phyloP scores from a whole-genome alignment of 2,888 invertebrate species.

The Cacoxenus indagator region DNA sequence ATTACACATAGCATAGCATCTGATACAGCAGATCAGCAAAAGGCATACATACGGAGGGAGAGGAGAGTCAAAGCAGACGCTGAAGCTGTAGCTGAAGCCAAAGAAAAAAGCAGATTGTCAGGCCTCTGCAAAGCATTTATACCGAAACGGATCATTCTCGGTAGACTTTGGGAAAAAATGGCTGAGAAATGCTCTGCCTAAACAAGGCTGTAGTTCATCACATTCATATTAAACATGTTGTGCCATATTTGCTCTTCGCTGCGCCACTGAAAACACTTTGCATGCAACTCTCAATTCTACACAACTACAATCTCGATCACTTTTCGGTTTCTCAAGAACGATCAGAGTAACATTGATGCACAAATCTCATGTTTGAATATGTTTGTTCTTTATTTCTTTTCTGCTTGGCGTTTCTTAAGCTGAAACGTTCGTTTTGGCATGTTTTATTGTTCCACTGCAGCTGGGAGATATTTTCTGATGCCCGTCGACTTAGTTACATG shows the following conservation, averaged over 20 bases:
- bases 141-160: neutral
- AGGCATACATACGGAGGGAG: neutral
- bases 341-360: neutral
- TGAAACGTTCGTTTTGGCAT: slow-evolving; percentile 17
- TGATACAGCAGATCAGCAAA: neutral
- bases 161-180: neutral
- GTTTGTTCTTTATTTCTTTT: slow-evolving; percentile 7
- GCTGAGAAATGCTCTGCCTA: neutral
- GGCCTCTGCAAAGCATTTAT: slow-evolving; percentile 10
- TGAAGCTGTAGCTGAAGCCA: neutral
- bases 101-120: neutral
- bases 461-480: neutral
- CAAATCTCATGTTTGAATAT: neutral
- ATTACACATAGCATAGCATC: neutral
- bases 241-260: neutral
- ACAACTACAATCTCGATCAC: neutral
- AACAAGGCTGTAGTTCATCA: slow-evolving; percentile 11
- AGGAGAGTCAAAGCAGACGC: neutral
- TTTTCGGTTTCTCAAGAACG: neutral
- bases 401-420: slow-evolving; percentile 4
- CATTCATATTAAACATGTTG: neutral
- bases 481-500: neutral
- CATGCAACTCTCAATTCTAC: neutral
- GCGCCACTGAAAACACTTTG: neutral
- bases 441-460: slow-evolving; percentile 18